Percentiles rank a stretch among this genome's conserved stretches.
These are phyloP conservation scores for Euclidia mi DNA, from an alignment of 2,888 invertebrate genomes.

Conservation along the genomic window DNA sequence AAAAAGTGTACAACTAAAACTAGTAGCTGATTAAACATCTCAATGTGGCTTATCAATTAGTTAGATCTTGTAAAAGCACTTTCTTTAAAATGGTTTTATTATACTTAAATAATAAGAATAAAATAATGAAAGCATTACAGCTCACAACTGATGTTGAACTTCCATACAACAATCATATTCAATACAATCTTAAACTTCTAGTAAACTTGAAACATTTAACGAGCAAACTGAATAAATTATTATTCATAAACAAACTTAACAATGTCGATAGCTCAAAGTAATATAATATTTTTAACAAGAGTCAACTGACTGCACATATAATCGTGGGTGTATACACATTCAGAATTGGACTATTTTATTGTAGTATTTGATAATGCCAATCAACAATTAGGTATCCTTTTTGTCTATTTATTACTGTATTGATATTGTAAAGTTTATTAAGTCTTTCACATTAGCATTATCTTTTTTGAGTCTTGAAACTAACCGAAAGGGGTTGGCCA, in stretches of 20 bases:
- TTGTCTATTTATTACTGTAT: constrained; percentile 87
- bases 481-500: constrained; percentile 87
- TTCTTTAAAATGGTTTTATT: constrained; percentile 86
- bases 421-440: constrained; percentile 86
- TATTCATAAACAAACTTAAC: constrained; percentile 90
- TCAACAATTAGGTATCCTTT: constrained; percentile 73
- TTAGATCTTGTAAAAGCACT: constrained; percentile 90
- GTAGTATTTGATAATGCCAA: constrained; percentile 80
- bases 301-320: constrained; percentile 80
- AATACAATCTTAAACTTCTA: constrained; percentile 88
- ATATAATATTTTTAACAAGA: constrained; percentile 88
- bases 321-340: constrained; percentile 73
- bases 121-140: constrained; percentile 87
- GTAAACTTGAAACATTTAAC: constrained; percentile 90
- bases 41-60: constrained; percentile 89
- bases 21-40: constrained; percentile 90
- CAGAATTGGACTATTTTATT: constrained; percentile 73
- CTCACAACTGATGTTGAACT: constrained; percentile 86
- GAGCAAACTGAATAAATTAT: constrained; percentile 90
- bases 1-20: constrained; percentile 90
- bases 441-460: constrained; percentile 83
- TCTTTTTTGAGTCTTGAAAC: constrained; percentile 90
- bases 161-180: constrained; percentile 87
- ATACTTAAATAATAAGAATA: constrained; percentile 89
- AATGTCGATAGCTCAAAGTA: constrained; percentile 89